Conservation (phyloP, 2,888 invertebrate species). For the Pterostichus niger region DNA sequence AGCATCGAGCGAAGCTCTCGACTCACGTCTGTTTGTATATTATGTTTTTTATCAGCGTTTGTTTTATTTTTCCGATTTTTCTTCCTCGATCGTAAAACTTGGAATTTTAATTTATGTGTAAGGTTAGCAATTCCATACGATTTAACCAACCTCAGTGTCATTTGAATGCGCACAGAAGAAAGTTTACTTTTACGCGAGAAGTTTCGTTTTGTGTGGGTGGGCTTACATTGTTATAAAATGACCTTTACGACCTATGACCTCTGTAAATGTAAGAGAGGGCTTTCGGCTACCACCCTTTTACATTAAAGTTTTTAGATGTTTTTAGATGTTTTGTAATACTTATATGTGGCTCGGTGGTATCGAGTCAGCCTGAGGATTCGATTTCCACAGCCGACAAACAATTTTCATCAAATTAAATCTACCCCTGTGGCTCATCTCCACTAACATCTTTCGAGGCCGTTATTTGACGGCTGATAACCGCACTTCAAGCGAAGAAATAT, state of each 20-base stretch:
- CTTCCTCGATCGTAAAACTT: background rate
- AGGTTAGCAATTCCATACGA: background rate
- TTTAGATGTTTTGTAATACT: constrained; percentile 12
- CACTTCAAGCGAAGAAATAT: too few species aligned
- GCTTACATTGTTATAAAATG: constrained; percentile 29
- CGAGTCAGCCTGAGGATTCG: too few species aligned
- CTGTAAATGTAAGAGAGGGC: constrained; percentile 7
- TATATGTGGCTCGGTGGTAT: too few species aligned
- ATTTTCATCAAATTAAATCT: too few species aligned
- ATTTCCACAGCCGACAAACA: too few species aligned
- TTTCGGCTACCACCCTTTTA: constrained; percentile 14
- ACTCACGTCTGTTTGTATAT: background rate
- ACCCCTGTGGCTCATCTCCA: too few species aligned
- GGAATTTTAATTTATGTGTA: constrained; percentile 7
- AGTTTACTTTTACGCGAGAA: constrained; percentile 13
- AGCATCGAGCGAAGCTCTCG: background rate
- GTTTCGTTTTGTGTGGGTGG: constrained; percentile 5
- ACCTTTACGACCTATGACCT: constrained; percentile 15
- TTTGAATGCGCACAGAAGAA: background rate
- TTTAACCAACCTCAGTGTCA: background rate
- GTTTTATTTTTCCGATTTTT: constrained; percentile 8
- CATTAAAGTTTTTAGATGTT: constrained; percentile 19
- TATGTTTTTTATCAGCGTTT: background rate
- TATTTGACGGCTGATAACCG: too few species aligned
- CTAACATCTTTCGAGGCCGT: too few species aligned